Evolutionary conservation across 2,888 invertebrate species (phyloP).

Genomic region (Polylopha cassiicola): DNA sequence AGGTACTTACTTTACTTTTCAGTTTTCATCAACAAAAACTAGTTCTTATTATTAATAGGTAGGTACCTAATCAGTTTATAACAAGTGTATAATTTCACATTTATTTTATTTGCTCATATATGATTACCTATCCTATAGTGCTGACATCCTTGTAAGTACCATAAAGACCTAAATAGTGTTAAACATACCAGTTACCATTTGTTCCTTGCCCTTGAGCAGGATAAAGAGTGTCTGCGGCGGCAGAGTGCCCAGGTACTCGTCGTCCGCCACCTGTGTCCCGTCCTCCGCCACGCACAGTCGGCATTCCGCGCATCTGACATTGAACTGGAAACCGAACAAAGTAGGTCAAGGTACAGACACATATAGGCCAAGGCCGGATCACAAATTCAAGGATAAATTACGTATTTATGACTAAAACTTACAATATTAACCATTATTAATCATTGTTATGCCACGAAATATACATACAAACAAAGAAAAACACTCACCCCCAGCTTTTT

Average conservation of each 20-base stretch:
- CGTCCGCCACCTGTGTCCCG: constrained; percentile 84
- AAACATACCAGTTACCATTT: constrained; percentile 78
- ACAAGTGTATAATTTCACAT: too few species aligned
- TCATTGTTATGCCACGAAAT: neutral
- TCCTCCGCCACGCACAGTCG: constrained; percentile 79
- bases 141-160: neutral
- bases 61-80: too few species aligned
- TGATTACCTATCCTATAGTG: neutral
- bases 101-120: too few species aligned
- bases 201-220: constrained; percentile 66
- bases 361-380: constrained; percentile 54
- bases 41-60: too few species aligned
- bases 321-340: constrained; percentile 58
- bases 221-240: constrained; percentile 86
- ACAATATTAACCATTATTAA: constrained; percentile 12
- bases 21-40: too few species aligned
- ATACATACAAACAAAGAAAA: constrained; percentile 18
- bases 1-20: too few species aligned
- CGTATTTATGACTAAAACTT: constrained; percentile 33
- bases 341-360: constrained; percentile 49
- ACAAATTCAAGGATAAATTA: constrained; percentile 36
- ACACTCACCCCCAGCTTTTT: constrained; percentile 79
- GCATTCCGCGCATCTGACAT: constrained; percentile 66
- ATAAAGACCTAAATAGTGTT: constrained; percentile 5
- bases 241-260: constrained; percentile 85